These are phyloP conservation scores for Aphrocallistes beatrix DNA, from an alignment of 37 sponge, comb jelly and placozoan species.

Conservation along the genomic window DNA sequence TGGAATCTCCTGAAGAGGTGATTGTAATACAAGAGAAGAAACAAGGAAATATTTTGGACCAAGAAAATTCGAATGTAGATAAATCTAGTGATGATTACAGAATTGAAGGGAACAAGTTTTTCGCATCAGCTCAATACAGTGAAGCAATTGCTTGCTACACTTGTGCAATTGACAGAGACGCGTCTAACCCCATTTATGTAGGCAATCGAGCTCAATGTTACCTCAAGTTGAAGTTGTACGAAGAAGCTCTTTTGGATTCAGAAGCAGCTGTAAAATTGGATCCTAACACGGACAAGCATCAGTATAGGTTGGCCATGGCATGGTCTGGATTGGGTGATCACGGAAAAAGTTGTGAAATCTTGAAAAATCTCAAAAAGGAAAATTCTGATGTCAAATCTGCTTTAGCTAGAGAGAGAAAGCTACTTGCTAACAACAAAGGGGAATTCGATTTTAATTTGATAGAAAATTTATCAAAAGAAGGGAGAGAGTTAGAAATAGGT, in stretches of 20 bases:
- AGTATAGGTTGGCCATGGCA: constrained; percentile 62
- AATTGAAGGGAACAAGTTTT: constrained; percentile 42
- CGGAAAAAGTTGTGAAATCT: constrained; percentile 39
- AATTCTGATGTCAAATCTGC: neutral
- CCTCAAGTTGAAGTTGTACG: constrained; percentile 42
- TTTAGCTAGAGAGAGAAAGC: neutral
- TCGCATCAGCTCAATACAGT: constrained; percentile 29
- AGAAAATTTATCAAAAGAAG: too few relatives aligned
- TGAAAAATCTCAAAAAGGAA: constrained; percentile 30
- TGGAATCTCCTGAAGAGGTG: neutral
- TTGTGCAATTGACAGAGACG: neutral
- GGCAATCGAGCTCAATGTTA: constrained; percentile 79
- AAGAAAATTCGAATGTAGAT: neutral
- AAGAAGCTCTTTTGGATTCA: constrained; percentile 46
- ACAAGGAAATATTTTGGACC: too few relatives aligned
- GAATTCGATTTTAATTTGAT: neutral
- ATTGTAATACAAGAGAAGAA: neutral
- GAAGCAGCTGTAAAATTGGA: constrained; percentile 30
- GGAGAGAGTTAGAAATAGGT: neutral
- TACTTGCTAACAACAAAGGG: neutral
- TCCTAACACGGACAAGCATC: constrained; percentile 52
- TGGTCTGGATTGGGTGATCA: constrained; percentile 40
- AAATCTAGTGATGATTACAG: constrained; percentile 5
- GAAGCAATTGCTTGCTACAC: constrained; percentile 40
- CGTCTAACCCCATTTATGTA: constrained; percentile 25